phyloP scores from a whole-genome alignment of 2,888 invertebrate genomes.

The Ariolimax columbianus region DNA sequence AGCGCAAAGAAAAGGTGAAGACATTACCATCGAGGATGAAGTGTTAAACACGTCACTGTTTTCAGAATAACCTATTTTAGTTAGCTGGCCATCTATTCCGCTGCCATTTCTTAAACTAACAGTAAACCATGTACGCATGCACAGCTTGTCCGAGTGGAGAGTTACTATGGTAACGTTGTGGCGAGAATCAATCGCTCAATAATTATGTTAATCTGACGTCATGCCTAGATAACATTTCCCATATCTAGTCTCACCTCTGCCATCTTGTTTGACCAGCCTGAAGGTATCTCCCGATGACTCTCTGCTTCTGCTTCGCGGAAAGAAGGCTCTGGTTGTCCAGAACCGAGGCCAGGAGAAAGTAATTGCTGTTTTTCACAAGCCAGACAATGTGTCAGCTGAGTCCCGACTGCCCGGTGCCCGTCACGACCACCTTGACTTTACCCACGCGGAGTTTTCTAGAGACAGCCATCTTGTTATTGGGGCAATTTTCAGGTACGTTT shows the following conservation, averaged over 20 bases:
- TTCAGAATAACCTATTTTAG: too few species aligned
- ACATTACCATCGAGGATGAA: too few species aligned
- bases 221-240: too few species aligned
- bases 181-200: too few species aligned
- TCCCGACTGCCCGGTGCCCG: slow-evolving; percentile 74
- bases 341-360: slow-evolving; percentile 69
- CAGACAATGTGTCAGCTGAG: slow-evolving; percentile 72
- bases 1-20: too few species aligned
- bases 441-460: slow-evolving; percentile 72
- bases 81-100: too few species aligned
- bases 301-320: slow-evolving; percentile 64
- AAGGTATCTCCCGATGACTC: slow-evolving; percentile 66
- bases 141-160: too few species aligned
- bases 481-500: slow-evolving; percentile 70
- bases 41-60: too few species aligned
- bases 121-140: too few species aligned
- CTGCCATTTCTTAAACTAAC: too few species aligned
- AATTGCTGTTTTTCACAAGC: slow-evolving; percentile 66
- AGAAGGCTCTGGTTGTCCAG: slow-evolving; percentile 70
- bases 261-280: slow-evolving; percentile 46
- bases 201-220: too few species aligned
- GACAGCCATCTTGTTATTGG: slow-evolving; percentile 74
- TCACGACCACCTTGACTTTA: slow-evolving; percentile 67
- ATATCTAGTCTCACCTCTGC: background rate
- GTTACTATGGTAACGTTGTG: too few species aligned